Base-by-base conservation (phyloP, 1,140 invertebrate genomes). In the Anoplophora glabripennis region DNA sequence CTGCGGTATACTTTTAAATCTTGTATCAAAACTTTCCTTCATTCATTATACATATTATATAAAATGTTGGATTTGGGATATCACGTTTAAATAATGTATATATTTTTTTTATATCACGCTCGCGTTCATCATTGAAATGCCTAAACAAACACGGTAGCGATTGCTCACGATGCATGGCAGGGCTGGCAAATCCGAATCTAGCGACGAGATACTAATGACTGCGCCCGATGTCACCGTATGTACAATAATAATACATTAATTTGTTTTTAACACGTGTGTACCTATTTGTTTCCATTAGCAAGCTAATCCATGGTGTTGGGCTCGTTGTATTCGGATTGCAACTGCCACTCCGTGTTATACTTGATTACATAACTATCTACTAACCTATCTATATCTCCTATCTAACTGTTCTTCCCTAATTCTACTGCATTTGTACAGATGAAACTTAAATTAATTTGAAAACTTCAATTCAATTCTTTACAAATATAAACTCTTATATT, bases 341-440 rank as follows among this genome's bases (percentile, higher is more conserved):
- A 28, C 21, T 28, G 21, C 21, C 21, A 28, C 21, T 52, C 36
- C 49, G 49, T 52, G 49, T 52, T 18, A 17, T 48, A 28, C 46
- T 35, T 17, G 49, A 52, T 52, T 52, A 52, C 49, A 52, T 52
- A 52, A 52, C 49, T 52, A 52, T 38, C 49, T 18, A 11, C 49
- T 52, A 52, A 52, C 49, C 49, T 52, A 52, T 52, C 49, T 52
- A 52, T n/a, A 28, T 28, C 21, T 28, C 21, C 21, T 28, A 28
- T 28, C 21, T 28, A 28, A 28, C 21, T 28, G 15, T 52, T 52
- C 44, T 42, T 61, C 41, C 48, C 60, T 55, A 60, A 37, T 40
- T 45, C 57, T 57, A 18, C 57, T 62, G 54, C 52, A 54, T 62
- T 62, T 62, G 53, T 62, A 62, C 60, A 62, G 33, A 49, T 57